Conservation (phyloP, 2,797 vertebrate genomes). For the Cichlasoma orientale region DNA sequence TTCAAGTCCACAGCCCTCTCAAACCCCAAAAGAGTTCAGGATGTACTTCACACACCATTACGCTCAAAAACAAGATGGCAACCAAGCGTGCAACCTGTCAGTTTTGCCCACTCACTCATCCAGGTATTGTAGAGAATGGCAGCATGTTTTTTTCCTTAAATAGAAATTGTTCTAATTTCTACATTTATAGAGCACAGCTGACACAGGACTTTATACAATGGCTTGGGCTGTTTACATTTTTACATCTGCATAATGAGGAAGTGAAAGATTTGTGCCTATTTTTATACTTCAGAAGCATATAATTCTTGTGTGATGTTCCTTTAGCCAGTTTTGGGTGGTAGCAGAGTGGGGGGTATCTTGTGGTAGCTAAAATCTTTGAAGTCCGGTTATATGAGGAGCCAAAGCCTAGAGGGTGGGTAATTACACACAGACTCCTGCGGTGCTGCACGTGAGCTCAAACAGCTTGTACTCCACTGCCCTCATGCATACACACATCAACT, state of each 20-base stretch:
- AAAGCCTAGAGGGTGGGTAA: slow-evolving; percentile 63
- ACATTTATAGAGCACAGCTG: slow-evolving; percentile 1
- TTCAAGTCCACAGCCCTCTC: slow-evolving; percentile 53
- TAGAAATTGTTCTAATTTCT: background rate
- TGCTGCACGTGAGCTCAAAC: slow-evolving; percentile 26
- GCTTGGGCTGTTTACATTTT: slow-evolving; percentile 14
- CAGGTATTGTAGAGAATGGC: slow-evolving; percentile 30
- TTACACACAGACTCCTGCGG: slow-evolving; percentile 55
- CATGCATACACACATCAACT: background rate
- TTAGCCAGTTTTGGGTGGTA: slow-evolving; percentile 6
- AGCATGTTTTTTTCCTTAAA: background rate
- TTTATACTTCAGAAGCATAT: background rate
- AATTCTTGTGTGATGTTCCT: slow-evolving; percentile 17
- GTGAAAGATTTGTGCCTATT: background rate
- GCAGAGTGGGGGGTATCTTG: background rate
- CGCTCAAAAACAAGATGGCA: slow-evolving; percentile 67
- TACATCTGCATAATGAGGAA: slow-evolving; percentile 3
- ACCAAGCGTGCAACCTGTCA: slow-evolving; percentile 67
- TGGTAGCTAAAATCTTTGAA: slow-evolving; percentile 67
- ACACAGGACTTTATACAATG: slow-evolving; percentile 3
- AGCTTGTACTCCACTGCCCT: slow-evolving; percentile 9
- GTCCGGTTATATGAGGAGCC: slow-evolving; percentile 72
- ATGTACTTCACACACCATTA: slow-evolving; percentile 76
- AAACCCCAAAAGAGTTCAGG: slow-evolving; percentile 56
- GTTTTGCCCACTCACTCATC: slow-evolving; percentile 51